phyloP scores from a whole-genome alignment of 2,797 vertebrate species.

The Poeciliopsis gracilis region DNA sequence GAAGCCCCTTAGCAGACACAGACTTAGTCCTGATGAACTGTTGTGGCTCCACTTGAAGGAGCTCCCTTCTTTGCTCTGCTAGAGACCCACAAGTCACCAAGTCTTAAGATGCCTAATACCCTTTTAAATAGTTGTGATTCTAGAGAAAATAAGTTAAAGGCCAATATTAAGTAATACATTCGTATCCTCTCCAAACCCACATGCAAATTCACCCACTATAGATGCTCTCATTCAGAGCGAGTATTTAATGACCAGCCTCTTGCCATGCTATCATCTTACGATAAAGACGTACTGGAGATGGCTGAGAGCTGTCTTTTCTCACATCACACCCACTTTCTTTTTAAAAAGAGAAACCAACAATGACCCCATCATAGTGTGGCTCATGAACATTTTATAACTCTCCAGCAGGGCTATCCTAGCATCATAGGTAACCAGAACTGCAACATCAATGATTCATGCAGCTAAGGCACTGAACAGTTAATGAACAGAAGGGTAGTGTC shows the following conservation, averaged over 20 bases:
- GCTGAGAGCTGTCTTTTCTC: conserved; percentile 62
- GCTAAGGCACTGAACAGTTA: conserved; percentile 58
- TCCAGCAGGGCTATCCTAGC: conserved; percentile 39
- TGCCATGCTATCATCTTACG: conserved; percentile 69
- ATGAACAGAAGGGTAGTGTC: conserved; percentile 62
- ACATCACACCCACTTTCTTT: conserved; percentile 69
- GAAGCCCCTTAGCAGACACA: conserved; percentile 35
- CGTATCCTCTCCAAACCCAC: conserved; percentile 28
- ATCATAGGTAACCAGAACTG: conserved; percentile 65
- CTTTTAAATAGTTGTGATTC: conserved; percentile 64
- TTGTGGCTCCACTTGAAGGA: conserved; percentile 37
- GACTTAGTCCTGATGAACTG: conserved; percentile 30
- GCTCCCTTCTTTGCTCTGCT: conserved; percentile 19
- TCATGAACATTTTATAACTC: conserved; percentile 46
- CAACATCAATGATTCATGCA: conserved; percentile 76
- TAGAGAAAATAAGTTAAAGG: conserved; percentile 42
- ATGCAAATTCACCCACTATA: conserved; percentile 19
- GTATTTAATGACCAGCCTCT: conserved; percentile 60
- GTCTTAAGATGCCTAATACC: conserved; percentile 57
- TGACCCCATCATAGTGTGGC: conserved; percentile 37
- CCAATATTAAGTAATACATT: conserved; percentile 52
- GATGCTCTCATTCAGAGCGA: conserved; percentile 32
- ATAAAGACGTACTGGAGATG: conserved; percentile 70
- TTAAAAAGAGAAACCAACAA: conserved; percentile 54
- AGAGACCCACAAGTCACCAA: conserved; percentile 28